Evolutionary conservation across 2,113 vertebrate species (phyloP), one percentile per base, ranked within the genome.

Genomic region (Tragelaphus scriptus): DNA sequence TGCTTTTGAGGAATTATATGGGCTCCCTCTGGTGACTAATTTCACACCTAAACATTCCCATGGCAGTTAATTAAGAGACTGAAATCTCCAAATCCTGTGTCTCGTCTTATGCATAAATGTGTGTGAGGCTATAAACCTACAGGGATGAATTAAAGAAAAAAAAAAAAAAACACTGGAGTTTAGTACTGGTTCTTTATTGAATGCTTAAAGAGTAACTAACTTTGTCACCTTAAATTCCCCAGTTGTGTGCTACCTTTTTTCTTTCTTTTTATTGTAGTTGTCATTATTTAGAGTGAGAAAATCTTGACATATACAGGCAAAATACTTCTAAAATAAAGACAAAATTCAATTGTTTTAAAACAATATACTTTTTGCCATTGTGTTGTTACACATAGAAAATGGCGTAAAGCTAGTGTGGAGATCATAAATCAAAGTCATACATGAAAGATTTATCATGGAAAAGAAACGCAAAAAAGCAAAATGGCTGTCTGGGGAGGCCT

Each of bases 1-100:
- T 92, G 88, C 92, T 94, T 97, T 97, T 98, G 90, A 98, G 87
- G 93, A 98, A 98, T 99, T 98, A 98, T 99, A 98, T 98, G 96
- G 98, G 98, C 98, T 99, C 98, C 98, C 98, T 98, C 98, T 99
- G 98, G 98, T 99, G 99, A 98, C 98, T 99, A 98, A 98, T 98
- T 98, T 98, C 95, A 98, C 96, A 98, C 95, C 98, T 99, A 98
- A 98, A 98, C 97, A 98, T 98, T 97, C 98, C 98, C 98, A 92
- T 86, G 96, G 59, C 84, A 98, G 95, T 97, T 98, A 96, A 97
- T 97, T 96, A 97, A 90, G n/a, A 97, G 40, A 53, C 59, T 95
- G n/a, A 3, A 92, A 12, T 68, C 49, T 82, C 85, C 13, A 23
- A 65, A 96, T 95, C 4, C 71, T 93, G 79, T 6, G 16, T 32